Evolutionary conservation across 2,113 vertebrate species (phyloP), one percentile per base, ranked within the genome.

Genomic region (Clarias gariepinus): DNA sequence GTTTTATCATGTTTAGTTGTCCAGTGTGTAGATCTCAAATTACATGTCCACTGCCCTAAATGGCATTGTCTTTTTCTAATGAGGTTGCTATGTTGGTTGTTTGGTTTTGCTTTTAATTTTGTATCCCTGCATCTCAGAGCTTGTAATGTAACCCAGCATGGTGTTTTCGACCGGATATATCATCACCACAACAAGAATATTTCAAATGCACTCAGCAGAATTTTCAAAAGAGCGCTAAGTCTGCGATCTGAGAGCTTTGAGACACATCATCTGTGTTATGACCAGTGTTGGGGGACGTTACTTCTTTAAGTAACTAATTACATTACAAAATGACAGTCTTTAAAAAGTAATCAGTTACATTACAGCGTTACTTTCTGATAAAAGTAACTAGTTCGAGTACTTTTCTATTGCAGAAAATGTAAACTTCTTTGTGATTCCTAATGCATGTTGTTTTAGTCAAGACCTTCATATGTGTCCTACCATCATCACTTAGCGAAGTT

Each of bases 151-250:
- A 41, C 71, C 71, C 6, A 3, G 16, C 53, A 25, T 76, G 71
- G 71, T 1, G 2, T 53, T n/a, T 52, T 36, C 1, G 2, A n/a
- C 41, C 12, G 11, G 47, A 13, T n/a, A 16, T 28, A 28, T 6
- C 76, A 10, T 57, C 76, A 19, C 6, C 4, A 5, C 15, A 28
- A 28, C 13, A 18, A 52, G 57, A 19, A 74, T 28, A 11, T 74
- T 25, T 74, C 36, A 13, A 74, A 74, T 25, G 71, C 69, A 11
- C 74, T 86, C 84, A 84, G 88, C 85, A 66, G 85, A 61, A 64
- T 76, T 4, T 81, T 36, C 58, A 25, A 41, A 79, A 64, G 2
- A 80, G 63, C 12, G 88, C 85, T 83, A 81, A 74, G 33, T 28
- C 81, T 18, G 74, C 73, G 13, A 47, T 76, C 23, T 6, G 36